Conservation (phyloP, 2,797 vertebrate genomes). For the Gobionotothen gibberifrons region DNA sequence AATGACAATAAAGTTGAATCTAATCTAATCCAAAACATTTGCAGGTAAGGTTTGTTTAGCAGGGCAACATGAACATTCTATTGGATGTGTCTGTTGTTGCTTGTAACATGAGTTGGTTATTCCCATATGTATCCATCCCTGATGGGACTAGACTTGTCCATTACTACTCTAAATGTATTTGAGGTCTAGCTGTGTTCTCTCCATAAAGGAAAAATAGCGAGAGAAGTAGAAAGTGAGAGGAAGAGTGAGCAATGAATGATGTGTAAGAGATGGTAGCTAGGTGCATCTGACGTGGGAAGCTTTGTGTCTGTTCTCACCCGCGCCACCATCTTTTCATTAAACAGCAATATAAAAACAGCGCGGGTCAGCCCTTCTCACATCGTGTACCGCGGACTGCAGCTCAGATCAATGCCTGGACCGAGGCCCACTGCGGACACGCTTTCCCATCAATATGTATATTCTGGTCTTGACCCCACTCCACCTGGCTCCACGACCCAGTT, state of each 20-base stretch:
- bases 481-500: slow-evolving; percentile 33
- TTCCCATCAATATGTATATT: slow-evolving; percentile 82
- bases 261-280: slow-evolving; percentile 33
- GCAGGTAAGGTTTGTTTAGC: neutral
- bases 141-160: slow-evolving; percentile 9
- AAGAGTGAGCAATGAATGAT: slow-evolving; percentile 7
- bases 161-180: slow-evolving; percentile 66
- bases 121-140: slow-evolving; percentile 64
- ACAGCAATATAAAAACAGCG: slow-evolving; percentile 86
- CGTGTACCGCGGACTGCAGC: slow-evolving; percentile 47
- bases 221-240: slow-evolving; percentile 42
- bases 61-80: slow-evolving; percentile 22
- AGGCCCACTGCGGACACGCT: slow-evolving; percentile 49
- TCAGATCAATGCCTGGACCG: slow-evolving; percentile 68
- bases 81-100: slow-evolving; percentile 9
- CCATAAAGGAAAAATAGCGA: slow-evolving; percentile 62
- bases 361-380: slow-evolving; percentile 79
- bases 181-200: slow-evolving; percentile 45
- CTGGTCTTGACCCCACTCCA: slow-evolving; percentile 70
- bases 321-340: slow-evolving; percentile 78
- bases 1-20: too few species aligned
- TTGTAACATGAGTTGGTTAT: slow-evolving; percentile 36
- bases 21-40: too few species aligned
- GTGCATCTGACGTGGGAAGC: slow-evolving; percentile 54
- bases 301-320: slow-evolving; percentile 57